phyloP scores from a whole-genome alignment of 2,113 vertebrate species.

The Lanius collurio region DNA sequence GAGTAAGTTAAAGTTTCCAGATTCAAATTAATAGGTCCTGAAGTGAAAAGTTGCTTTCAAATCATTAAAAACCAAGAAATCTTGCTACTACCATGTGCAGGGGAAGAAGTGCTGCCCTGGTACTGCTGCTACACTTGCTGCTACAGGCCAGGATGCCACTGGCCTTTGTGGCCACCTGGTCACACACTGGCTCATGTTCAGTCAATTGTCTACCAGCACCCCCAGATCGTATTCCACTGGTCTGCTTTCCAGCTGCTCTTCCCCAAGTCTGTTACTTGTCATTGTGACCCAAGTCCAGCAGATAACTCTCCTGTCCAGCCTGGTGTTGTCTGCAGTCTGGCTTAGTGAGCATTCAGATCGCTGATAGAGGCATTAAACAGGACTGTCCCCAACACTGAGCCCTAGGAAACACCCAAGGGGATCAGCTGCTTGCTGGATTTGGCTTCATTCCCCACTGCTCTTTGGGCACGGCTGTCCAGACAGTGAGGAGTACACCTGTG shows the following conservation, averaged over 20 bases:
- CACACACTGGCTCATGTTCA: fast-evolving
- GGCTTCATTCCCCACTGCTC: background rate
- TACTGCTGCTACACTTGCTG: background rate
- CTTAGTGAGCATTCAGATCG: background rate
- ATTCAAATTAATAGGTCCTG: background rate
- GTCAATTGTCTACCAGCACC: fast-evolving
- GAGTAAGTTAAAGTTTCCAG: conserved; percentile 84
- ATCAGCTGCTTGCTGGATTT: background rate
- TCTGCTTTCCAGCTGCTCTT: background rate
- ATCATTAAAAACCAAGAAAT: background rate
- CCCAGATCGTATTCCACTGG: background rate
- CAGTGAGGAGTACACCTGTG: background rate
- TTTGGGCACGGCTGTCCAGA: background rate
- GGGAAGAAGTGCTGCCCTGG: background rate
- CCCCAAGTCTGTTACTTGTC: background rate
- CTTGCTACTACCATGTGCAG: background rate
- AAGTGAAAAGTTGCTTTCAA: background rate
- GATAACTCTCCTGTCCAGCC: background rate
- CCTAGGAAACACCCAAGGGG: background rate
- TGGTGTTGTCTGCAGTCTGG: background rate
- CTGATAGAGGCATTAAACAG: background rate
- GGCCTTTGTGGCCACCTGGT: background rate
- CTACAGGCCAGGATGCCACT: background rate
- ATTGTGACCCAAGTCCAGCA: background rate
- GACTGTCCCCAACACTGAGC: fast-evolving